Base-by-base conservation (phyloP, 2,113 vertebrate genomes). In the Falcunculus frontatus region DNA sequence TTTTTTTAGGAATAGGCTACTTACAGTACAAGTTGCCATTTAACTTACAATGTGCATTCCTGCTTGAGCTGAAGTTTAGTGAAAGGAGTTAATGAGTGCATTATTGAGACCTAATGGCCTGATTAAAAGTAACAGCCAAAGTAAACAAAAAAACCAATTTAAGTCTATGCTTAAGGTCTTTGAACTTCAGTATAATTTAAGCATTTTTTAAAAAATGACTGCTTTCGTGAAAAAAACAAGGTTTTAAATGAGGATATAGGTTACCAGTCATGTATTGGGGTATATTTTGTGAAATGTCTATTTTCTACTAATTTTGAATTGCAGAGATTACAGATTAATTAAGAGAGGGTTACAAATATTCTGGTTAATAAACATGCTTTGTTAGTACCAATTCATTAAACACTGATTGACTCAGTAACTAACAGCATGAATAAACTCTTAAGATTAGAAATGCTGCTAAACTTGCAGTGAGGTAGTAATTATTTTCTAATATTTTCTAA, bases 181-280 rank as follows among this genome's bases (percentile, higher is more conserved):
- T 26, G 74, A 52, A 63, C 47, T 72, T 90, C 14, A 50, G 4
- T 5, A 1, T 7, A 17, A 22, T 63, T 75, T 78, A 42, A 82
- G 41, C 11, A 1, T 53, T 41, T 62, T 75, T 33, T 26, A 1
- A 0, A 0, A 39, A 91, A 57, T 55, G 0, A 14, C 17, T 59
- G 7, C n/a, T 79, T 49, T 78, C 33, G 57, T 90, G 23, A 35
- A 77, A 60, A 64, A 59, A 75, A 5, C 6, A 12, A 33, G 12
- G 4, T 30, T 93, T 84, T 42, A 63, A 62, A 46, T 75, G 10
- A 82, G 23, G 8, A 17, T 79, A 13, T 41, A 41, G 60, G 13
- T 29, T 94, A 32, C 32, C 32, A 84, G 33, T 37, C 16, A 16
- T 21, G 32, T 27, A 35, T 11, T 33, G 42, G 10, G 39, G 12